Conservation (phyloP, 2,113 vertebrate genomes). For the Uria lomvia region DNA sequence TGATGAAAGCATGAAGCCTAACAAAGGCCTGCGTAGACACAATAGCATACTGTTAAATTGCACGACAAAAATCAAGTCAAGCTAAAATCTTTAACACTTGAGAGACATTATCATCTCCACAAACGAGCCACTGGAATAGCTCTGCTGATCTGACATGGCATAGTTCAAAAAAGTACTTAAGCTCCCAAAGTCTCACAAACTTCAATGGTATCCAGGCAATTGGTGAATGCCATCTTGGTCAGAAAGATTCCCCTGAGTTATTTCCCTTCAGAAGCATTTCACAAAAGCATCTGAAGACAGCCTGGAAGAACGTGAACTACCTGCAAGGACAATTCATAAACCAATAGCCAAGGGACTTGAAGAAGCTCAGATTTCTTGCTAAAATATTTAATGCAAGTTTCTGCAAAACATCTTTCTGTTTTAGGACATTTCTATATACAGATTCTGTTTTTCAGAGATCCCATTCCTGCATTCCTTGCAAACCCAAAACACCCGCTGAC, state of each 20-base stretch:
- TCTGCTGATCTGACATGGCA: neutral
- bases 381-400: neutral
- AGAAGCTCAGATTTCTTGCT: neutral
- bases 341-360: neutral
- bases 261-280: neutral
- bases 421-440: slow-evolving; percentile 38
- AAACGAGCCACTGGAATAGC: neutral
- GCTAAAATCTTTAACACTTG: neutral
- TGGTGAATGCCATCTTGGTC: neutral
- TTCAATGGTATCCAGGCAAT: neutral
- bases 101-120: neutral
- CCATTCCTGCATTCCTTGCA: slow-evolving; percentile 51
- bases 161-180: neutral
- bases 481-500: slow-evolving; percentile 60
- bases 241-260: neutral
- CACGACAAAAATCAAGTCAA: neutral
- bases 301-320: neutral
- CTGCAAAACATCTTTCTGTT: slow-evolving; percentile 12
- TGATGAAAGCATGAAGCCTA: neutral
- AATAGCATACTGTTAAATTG: neutral
- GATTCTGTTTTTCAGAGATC: slow-evolving; percentile 50
- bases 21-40: neutral
- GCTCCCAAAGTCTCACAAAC: neutral
- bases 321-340: neutral
- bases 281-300: neutral